These are phyloP conservation scores for Protobothrops mucrosquamatus DNA, from an alignment of 2,113 vertebrate genomes.

Conservation along the genomic window DNA sequence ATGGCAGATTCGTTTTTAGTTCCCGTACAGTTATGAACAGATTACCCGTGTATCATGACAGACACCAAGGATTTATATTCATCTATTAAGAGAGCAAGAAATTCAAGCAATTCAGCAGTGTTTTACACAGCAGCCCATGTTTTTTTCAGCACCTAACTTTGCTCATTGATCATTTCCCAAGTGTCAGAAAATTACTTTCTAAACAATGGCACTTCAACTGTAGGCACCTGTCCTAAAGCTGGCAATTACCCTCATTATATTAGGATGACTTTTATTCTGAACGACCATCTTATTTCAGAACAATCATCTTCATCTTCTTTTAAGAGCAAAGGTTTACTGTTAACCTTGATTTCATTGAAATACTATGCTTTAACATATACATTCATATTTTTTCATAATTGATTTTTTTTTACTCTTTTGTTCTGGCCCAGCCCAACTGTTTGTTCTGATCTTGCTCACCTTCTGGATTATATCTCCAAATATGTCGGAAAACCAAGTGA, in stretches of 20 bases:
- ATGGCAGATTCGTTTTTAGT: background rate
- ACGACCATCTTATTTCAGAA: background rate
- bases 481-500: background rate
- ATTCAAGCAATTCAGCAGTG: background rate
- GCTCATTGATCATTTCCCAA: constrained; percentile 1
- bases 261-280: background rate
- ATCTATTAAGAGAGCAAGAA: background rate
- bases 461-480: background rate
- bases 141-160: background rate
- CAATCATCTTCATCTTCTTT: background rate
- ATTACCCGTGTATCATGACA: background rate
- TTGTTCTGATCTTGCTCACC: background rate
- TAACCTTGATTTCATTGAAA: background rate
- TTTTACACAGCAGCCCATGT: fast-evolving
- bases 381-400: background rate
- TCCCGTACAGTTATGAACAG: background rate
- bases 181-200: fast-evolving
- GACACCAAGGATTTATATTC: background rate
- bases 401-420: background rate
- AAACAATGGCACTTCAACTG: fast-evolving
- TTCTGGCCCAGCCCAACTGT: background rate
- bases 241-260: background rate
- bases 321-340: background rate
- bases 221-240: background rate
- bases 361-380: background rate